Conservation (phyloP, 2,888 invertebrate species). For the Strigamia maritima region DNA sequence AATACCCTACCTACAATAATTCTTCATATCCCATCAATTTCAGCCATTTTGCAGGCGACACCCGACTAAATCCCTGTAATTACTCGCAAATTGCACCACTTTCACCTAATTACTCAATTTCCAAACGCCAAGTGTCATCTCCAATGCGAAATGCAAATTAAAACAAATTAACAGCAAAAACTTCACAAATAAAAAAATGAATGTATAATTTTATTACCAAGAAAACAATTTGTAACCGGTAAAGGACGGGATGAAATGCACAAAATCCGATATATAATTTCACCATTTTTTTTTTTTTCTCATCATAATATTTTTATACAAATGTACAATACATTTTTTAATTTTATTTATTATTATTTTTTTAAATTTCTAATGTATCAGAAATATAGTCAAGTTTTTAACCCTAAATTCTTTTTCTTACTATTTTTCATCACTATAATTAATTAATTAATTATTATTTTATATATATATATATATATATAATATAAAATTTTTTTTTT, state of each 20-base stretch:
- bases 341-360: not conserved
- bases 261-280: not conserved
- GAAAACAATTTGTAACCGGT: slow-evolving; percentile 3
- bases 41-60: not conserved
- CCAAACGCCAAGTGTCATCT: not conserved
- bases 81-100: not conserved
- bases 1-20: not conserved
- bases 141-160: not conserved
- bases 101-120: not conserved
- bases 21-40: not conserved
- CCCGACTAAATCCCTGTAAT: not conserved
- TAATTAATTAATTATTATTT: not conserved
- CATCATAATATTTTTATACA: not conserved
- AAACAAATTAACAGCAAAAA: not conserved
- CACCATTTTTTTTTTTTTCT: not conserved
- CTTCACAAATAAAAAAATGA: not conserved
- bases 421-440: not conserved
- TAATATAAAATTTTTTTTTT: not conserved
- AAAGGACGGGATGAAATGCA: slow-evolving; percentile 23
- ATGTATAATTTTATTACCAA: slow-evolving; percentile 1
- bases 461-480: too few relatives aligned
- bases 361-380: not conserved
- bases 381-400: not conserved
- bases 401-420: not conserved
- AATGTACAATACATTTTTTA: slow-evolving; percentile 1